phyloP scores from a whole-genome alignment of 2,797 vertebrate genomes.

The Sebastes taczanowskii region DNA sequence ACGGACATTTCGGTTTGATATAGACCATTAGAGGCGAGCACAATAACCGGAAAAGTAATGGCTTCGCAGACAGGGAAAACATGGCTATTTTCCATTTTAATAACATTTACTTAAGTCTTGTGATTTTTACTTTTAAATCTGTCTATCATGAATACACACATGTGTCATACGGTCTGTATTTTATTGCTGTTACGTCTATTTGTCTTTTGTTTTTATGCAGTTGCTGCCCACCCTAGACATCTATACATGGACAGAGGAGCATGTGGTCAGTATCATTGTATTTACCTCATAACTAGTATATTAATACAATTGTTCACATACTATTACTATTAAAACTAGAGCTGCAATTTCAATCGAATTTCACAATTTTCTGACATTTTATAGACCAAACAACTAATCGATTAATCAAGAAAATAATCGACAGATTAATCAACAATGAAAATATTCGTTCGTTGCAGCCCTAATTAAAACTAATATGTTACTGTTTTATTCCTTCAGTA shows the following conservation, averaged over 20 bases:
- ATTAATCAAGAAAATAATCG: too few species aligned
- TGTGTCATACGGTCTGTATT: neutral
- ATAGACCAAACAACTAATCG: too few species aligned
- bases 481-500: constrained; percentile 81
- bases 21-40: constrained; percentile 65
- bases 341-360: too few species aligned
- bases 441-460: too few species aligned
- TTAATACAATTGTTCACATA: neutral
- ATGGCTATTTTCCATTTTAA: constrained; percentile 61
- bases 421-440: too few species aligned
- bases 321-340: neutral
- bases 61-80: constrained; percentile 46
- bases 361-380: too few species aligned
- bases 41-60: constrained; percentile 65
- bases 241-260: constrained; percentile 94
- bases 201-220: constrained; percentile 84
- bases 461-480: neutral
- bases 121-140: constrained; percentile 33
- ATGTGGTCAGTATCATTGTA: constrained; percentile 89
- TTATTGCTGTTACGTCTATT: constrained; percentile 10
- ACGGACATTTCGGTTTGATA: constrained; percentile 65
- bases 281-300: neutral
- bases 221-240: constrained; percentile 96
- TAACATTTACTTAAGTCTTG: constrained; percentile 54
- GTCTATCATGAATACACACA: constrained; percentile 6